These are phyloP conservation scores for Alouatta caraya DNA, from an alignment of 2,797 vertebrate species.

Conservation along the genomic window DNA sequence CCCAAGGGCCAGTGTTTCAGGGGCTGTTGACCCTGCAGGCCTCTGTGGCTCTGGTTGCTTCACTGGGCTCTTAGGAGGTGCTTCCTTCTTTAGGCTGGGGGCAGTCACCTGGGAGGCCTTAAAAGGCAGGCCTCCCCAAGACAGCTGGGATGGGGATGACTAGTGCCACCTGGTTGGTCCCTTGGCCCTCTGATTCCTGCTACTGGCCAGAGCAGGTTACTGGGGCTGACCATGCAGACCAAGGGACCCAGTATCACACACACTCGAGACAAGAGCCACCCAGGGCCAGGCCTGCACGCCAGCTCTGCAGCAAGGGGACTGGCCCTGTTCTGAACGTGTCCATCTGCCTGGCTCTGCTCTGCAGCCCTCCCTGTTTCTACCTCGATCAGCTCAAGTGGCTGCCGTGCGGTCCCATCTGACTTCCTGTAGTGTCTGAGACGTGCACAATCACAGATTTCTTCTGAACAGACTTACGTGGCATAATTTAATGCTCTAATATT, in stretches of 20 bases:
- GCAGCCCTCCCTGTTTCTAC: background rate
- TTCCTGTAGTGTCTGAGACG: fast-evolving
- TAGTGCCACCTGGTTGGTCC: fast-evolving
- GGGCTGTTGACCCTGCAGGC: background rate
- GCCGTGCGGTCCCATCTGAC: background rate
- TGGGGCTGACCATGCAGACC: background rate
- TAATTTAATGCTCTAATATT: background rate
- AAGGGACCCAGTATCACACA: fast-evolving
- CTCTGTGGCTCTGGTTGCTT: background rate
- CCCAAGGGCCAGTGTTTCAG: background rate
- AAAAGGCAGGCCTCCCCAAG: background rate
- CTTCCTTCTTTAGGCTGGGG: background rate
- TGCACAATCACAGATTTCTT: background rate
- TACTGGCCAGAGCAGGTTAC: background rate
- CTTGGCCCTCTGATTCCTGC: background rate
- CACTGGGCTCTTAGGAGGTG: background rate
- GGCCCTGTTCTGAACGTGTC: background rate
- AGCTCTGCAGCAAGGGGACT: no score
- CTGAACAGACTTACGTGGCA: background rate
- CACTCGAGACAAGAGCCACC: background rate
- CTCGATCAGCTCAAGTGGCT: fast-evolving
- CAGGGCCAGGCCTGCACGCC: background rate
- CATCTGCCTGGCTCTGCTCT: background rate
- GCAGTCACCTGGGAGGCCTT: background rate
- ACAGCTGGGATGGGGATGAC: no score